Base-by-base conservation (phyloP, 2,888 invertebrate genomes). In the Melikaiella ostensackeni region DNA sequence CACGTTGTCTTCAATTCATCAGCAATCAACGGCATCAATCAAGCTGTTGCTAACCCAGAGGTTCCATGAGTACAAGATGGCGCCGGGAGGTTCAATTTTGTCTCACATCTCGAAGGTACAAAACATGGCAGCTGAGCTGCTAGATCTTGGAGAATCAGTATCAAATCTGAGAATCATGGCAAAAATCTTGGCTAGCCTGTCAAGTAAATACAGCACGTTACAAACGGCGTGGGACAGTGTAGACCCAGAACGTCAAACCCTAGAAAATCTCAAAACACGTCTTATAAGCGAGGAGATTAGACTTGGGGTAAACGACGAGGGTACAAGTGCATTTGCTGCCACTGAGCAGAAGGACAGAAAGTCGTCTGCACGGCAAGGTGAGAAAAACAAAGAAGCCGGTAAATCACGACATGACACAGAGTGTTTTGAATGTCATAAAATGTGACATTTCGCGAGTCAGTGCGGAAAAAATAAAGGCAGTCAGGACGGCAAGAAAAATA, bases 111-210 rank as follows among this genome's bases (percentile, higher is more conserved):
- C 81, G 1, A 82, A 50, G 33, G 78, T 82, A 9, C 35, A 35
- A 35, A 35, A 35, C 35, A 35, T 11, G 35, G 35, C 35, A 8
- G 35, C 35, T 35, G 80, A 81, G 33, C 61, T 82, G 1, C 76
- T 75, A 50, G 83, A 84, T 74, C 24, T 84, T 6, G 82, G 83
- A 16, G 80, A 82, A 75, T 42, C 64, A 11, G 66, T 83, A 35
- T 75, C 84, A 46, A 81, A 82, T 30, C 33, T 61, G 5, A 77
- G 80, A 7, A 57, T 83, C 4, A 81, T 84, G 79, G 83, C 83
- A 19, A 85, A 84, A 57, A 80, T 83, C 63, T 77, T 86, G 11
- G 80, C 79, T 2, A 82, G 84, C 75, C 62, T 85, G 35, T 79
- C 84, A 13, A n/a, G 79, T 33, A 82, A 75, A 59, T 84, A 66